A percentile compares a stretch with the other conserved stretches of the same genome.
phyloP scores from a whole-genome alignment of 1,140 invertebrate species.

The Argopecten irradians region DNA sequence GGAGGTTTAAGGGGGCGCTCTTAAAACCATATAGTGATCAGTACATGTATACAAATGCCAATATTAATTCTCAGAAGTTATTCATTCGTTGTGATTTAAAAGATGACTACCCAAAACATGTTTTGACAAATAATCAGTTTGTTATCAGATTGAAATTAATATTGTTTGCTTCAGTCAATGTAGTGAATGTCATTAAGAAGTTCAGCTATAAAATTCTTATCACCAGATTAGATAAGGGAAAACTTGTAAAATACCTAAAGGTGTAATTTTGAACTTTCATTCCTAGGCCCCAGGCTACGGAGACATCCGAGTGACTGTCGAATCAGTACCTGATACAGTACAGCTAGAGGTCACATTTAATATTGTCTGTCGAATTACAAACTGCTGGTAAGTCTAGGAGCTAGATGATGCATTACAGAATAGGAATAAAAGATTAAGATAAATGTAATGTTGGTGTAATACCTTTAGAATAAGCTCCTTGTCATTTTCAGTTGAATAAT shows the following conservation, averaged over 20 bases:
- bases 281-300: conserved; percentile 90
- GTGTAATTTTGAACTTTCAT: conserved; percentile 67
- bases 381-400: conserved; percentile 84
- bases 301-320: conserved; percentile 89
- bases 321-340: conserved; percentile 89
- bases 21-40: background rate
- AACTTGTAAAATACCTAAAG: background rate
- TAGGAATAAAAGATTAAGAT: background rate
- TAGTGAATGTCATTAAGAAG: background rate
- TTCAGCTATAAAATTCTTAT: background rate
- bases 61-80: no score
- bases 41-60: no score
- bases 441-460: background rate
- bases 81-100: no score
- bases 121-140: no score
- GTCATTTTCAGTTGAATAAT: background rate
- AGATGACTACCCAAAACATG: no score
- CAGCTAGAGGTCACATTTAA: conserved; percentile 88
- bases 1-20: background rate
- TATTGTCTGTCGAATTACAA: conserved; percentile 89
- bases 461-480: background rate
- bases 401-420: no score
- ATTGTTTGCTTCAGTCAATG: no score
- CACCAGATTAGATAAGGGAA: background rate
- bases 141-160: no score